phyloP scores from a whole-genome alignment of 2,888 invertebrate genomes.

The Actias luna region DNA sequence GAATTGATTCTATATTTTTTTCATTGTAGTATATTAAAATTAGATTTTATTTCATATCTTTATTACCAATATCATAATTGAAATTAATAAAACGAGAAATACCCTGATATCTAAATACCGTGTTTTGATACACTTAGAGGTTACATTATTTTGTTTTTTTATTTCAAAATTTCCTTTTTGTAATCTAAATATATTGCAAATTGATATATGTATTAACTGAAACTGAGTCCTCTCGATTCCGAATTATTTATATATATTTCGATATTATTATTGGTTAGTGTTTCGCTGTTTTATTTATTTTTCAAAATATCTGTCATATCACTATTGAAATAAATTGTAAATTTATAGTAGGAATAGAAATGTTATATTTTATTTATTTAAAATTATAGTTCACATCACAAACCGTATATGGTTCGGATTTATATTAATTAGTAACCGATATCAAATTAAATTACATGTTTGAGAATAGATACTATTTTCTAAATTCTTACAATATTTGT shows the following conservation, averaged over 20 bases:
- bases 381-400: slow-evolving; percentile 51
- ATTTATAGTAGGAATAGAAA: slow-evolving; percentile 42
- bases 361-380: slow-evolving; percentile 44
- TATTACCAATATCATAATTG: slow-evolving; percentile 23
- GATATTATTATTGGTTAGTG: slow-evolving; percentile 44
- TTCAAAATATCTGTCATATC: slow-evolving; percentile 54
- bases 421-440: not conserved
- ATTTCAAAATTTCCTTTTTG: slow-evolving; percentile 14
- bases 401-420: slow-evolving; percentile 19
- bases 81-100: slow-evolving; percentile 24
- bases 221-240: slow-evolving; percentile 51
- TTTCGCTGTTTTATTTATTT: slow-evolving; percentile 34
- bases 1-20: slow-evolving; percentile 52
- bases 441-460: not conserved
- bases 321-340: slow-evolving; percentile 46
- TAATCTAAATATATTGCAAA: slow-evolving; percentile 19
- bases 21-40: slow-evolving; percentile 35
- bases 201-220: slow-evolving; percentile 30
- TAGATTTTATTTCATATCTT: slow-evolving; percentile 42
- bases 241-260: slow-evolving; percentile 51
- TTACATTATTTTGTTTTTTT: slow-evolving; percentile 1
- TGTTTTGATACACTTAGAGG: slow-evolving; percentile 14
- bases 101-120: slow-evolving; percentile 53
- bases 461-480: slow-evolving; percentile 8
- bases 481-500: slow-evolving; percentile 2